Base-by-base conservation (phyloP, 2,797 vertebrate species). In the Falco rusticolus region DNA sequence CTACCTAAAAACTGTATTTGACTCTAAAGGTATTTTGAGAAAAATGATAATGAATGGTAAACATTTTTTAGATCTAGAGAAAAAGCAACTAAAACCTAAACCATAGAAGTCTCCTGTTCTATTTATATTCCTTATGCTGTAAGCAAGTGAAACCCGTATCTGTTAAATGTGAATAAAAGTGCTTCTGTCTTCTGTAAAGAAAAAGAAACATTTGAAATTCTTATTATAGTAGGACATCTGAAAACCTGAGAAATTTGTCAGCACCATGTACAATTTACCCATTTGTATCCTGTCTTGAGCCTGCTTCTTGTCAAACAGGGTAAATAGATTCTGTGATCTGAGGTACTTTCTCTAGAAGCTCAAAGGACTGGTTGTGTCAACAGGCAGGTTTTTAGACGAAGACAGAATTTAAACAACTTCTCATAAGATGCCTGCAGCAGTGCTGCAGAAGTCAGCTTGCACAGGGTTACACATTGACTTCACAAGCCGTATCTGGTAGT, bases 391-490 rank as follows among this genome's bases (percentile, higher is more conserved):
- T 88, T 82, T 59, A 41, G n/a, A 53, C 33, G 34, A 21, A 79
- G 16, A 29, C 34, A 13, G 26, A 71, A 33, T 48, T 54, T 59
- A 9, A 85, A 59, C 50, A 45, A 9, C 50, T 76, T 72, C 3
- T 6, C 26, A 9, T 16, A 37, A 53, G 70, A 39, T 59, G 22
- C 53, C 56, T 54, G 15, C 64, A 59, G 51, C 56, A 45, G 0
- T 48, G 60, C 85, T 90, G 24, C 53, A 16, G 65, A 51, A 48
- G 5, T 61, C 57, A 10, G 26, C 16, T 82, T 79, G 34, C 17
- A 1, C 3, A 1, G 41, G 9, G 4, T 54, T 63, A 1, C 0
- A 0, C 1, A 0, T 10, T 59, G 72, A 64, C 61, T 57, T 84
- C 29, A 57, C 61, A 45, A 59, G n/a, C 50, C 1, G 0, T 45